These are phyloP conservation scores for Nasonia longicornis DNA, from an alignment of 1,140 invertebrate species.

Conservation along the genomic window DNA sequence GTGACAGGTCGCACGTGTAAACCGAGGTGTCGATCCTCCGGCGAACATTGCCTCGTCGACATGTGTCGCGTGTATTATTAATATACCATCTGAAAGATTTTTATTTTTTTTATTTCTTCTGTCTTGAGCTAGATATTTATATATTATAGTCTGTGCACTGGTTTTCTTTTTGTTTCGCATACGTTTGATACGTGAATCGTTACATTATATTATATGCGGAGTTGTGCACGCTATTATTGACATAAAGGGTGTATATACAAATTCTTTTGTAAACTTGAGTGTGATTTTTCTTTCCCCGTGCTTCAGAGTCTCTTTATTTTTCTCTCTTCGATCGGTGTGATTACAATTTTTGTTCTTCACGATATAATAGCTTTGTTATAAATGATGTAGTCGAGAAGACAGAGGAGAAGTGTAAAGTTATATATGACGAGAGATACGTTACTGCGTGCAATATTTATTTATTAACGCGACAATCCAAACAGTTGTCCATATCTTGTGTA, in stretches of 20 bases:
- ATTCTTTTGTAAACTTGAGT: background rate
- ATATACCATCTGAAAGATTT: background rate
- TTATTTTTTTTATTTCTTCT: slow-evolving; percentile 5
- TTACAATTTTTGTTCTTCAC: background rate
- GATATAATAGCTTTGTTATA: background rate
- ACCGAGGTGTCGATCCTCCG: slow-evolving; percentile 15
- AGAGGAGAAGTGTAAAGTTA: background rate
- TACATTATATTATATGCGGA: background rate
- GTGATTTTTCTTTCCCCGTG: background rate
- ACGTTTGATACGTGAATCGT: background rate
- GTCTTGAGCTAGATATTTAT: background rate
- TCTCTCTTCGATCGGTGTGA: background rate
- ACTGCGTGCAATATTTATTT: slow-evolving; percentile 29
- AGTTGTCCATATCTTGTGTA: background rate
- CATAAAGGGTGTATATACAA: background rate
- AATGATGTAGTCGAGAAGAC: no score
- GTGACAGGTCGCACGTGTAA: slow-evolving; percentile 56
- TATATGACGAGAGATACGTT: background rate
- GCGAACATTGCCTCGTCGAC: slow-evolving; percentile 21
- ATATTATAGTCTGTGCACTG: background rate
- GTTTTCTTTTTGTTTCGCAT: background rate
- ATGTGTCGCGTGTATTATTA: slow-evolving; percentile 2
- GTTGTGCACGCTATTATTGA: background rate
- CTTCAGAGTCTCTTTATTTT: background rate
- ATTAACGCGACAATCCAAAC: slow-evolving; percentile 13